Percentiles rank a stretch among this genome's conserved stretches.
Evolutionary conservation across 1,140 invertebrate genomes (phyloP).

Genomic region (Frieseomelitta varia): DNA sequence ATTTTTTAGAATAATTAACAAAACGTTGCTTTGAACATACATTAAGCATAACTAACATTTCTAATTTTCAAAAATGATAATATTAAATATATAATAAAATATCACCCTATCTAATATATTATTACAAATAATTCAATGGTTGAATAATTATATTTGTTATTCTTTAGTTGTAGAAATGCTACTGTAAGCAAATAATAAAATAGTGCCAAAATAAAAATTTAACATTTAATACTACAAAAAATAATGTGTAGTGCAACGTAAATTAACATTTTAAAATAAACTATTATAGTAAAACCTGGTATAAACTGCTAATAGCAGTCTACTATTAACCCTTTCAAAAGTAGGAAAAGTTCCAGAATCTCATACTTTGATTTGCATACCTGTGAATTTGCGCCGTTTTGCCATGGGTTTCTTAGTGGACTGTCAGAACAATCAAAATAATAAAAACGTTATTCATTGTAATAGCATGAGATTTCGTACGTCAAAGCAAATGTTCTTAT

Average conservation of each 20-base stretch:
- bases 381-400: constrained; percentile 79
- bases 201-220: constrained; percentile 50
- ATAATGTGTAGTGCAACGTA: constrained; percentile 49
- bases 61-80: not conserved
- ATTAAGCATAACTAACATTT: not conserved
- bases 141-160: constrained; percentile 9
- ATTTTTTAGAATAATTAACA: not conserved
- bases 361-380: constrained; percentile 75
- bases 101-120: not conserved
- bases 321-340: constrained; percentile 60
- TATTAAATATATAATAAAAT: not conserved
- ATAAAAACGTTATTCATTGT: constrained; percentile 71
- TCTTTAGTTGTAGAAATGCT: constrained; percentile 2
- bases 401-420: constrained; percentile 79
- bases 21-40: not conserved
- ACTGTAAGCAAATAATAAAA: constrained; percentile 48
- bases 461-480: constrained; percentile 59
- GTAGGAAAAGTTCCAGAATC: constrained; percentile 65
- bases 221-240: constrained; percentile 49
- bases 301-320: constrained; percentile 54
- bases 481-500: constrained; percentile 60
- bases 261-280: constrained; percentile 53
- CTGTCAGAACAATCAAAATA: constrained; percentile 80
- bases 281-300: constrained; percentile 42
- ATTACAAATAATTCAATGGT: not conserved